Base-by-base conservation (phyloP, 2,888 invertebrate species). In the Drosophila niveifrons region DNA sequence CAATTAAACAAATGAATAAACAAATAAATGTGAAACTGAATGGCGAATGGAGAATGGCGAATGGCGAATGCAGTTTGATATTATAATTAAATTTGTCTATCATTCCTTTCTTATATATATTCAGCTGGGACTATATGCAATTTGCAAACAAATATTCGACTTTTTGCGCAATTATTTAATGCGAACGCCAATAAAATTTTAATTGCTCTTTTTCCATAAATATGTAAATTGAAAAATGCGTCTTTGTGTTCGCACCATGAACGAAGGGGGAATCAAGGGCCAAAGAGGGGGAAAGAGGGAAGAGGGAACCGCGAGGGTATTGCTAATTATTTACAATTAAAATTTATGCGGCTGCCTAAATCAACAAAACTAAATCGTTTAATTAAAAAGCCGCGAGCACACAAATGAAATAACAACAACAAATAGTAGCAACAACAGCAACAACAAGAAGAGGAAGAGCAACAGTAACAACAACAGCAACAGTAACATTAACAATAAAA, bases 291-390 rank as follows among this genome's bases (percentile, higher is more conserved):
- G 31, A 1, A 15, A 2, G 1, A 1, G 11, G 13, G 46, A n/a
- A 34, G 36, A 2, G 3, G 15, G n/a, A 9, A 11, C 39, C 3
- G 18, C 15, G 7, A 11, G 9, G 23, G 39, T 13, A 43, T n/a
- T 48, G 68, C 71, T 81, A 83, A 83, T 82, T 86, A 86, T 86
- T 82, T 86, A 74, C 79, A 81, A 86, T 82, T 77, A 81, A 75
- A 84, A 84, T 84, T 85, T 79, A 72, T 82, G 77, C 83, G 75
- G 67, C 63, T 68, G 86, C 81, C 88, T 86, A 86, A 86, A 81
- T 86, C 81, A 85, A 86, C 83, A 88, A 64, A 81, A 80, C 76
- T 82, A 85, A 84, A 85, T 76, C 83, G 72, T 85, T 88, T 84
- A 83, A 83, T 83, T 87, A 87, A 83, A 83, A 79, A 72, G 74